These are phyloP conservation scores for Blera fallax DNA, from an alignment of 2,888 invertebrate genomes.

Conservation along the genomic window DNA sequence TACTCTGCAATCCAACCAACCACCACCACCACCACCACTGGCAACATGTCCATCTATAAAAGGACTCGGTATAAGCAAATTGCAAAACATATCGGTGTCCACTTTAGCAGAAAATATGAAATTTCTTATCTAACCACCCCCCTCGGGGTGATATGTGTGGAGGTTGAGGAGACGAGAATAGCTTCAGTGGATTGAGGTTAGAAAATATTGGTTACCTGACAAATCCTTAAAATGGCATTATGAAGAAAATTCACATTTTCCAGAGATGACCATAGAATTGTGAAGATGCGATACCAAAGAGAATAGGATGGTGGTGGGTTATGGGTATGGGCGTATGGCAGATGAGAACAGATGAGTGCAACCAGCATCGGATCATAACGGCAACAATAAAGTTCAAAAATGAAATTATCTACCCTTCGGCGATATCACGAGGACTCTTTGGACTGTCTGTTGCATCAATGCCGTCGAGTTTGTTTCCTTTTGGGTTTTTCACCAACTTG, in stretches of 20 bases:
- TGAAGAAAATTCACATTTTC: slow-evolving; percentile 70
- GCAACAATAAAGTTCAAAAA: slow-evolving; percentile 71
- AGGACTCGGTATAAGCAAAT: slow-evolving; percentile 61
- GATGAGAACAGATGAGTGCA: slow-evolving; percentile 42
- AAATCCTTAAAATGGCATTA: slow-evolving; percentile 72
- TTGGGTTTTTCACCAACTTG: not conserved
- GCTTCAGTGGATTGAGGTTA: slow-evolving; percentile 64
- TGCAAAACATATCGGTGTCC: slow-evolving; percentile 67
- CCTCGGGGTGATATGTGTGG: slow-evolving; percentile 32
- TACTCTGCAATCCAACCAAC: slow-evolving; percentile 1
- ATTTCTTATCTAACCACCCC: slow-evolving; percentile 62
- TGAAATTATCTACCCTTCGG: slow-evolving; percentile 71
- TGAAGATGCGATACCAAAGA: not conserved
- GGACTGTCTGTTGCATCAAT: slow-evolving; percentile 71
- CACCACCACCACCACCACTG: not conserved
- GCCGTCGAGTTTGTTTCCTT: not conserved
- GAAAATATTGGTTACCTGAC: slow-evolving; percentile 73
- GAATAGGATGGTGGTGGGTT: too few species aligned
- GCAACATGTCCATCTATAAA: slow-evolving; percentile 31
- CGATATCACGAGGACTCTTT: slow-evolving; percentile 66
- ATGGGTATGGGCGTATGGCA: not conserved
- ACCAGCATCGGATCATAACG: slow-evolving; percentile 55
- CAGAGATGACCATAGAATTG: slow-evolving; percentile 35
- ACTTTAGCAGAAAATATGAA: slow-evolving; percentile 72
- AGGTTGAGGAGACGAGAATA: slow-evolving; percentile 43